Base-by-base conservation (phyloP, 2,888 invertebrate genomes). In the Hirtodrosophila cameraria region DNA sequence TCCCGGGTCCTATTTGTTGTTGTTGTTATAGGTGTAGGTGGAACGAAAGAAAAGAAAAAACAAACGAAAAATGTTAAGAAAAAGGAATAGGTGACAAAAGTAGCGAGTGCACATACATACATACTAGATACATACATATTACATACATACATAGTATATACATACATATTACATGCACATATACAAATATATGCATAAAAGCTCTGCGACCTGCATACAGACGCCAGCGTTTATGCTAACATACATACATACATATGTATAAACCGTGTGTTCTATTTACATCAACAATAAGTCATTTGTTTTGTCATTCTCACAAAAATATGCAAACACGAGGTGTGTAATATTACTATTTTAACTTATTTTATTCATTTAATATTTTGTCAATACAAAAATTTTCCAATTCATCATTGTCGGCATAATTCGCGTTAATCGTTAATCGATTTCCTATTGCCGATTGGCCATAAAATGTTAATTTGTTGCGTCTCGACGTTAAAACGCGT, bases 1-100 rank as follows among this genome's bases (percentile, higher is more conserved):
- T 46, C 54, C 63, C 66, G 77, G 80, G 80, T 72, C 72, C 73
- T 72, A 39, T 53, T 1, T 7, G n/a, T n/a, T n/a, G n/a, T 45
- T 3, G 16, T 52, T 41, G 20, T 9, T 36, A 28, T 27, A 31
- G 35, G 38, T 38, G 27, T 46, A 59, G 50, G 57, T 43, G 35
- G 50, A 62, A 62, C 15, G 25, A 68, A 54, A 49, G 13, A 55
- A 49, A 52, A 16, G 54, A 73, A 57, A 36, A 74, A 35, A 45
- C 42, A 36, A 61, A n/a, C n/a, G n/a, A 43, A 35, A 48, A 42
- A 45, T 16, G 41, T 57, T 68, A 36, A 81, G 54, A 33, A 42
- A 53, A 63, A 31, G 4, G 27, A 53, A 49, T 39, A 16, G 23
- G 23, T 35, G 43, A 27, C 18, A 33, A 33, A 45, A 33, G 25